Evolutionary conservation across 2,797 vertebrate genomes (phyloP).

Genomic region (Gallirallus australis): DNA sequence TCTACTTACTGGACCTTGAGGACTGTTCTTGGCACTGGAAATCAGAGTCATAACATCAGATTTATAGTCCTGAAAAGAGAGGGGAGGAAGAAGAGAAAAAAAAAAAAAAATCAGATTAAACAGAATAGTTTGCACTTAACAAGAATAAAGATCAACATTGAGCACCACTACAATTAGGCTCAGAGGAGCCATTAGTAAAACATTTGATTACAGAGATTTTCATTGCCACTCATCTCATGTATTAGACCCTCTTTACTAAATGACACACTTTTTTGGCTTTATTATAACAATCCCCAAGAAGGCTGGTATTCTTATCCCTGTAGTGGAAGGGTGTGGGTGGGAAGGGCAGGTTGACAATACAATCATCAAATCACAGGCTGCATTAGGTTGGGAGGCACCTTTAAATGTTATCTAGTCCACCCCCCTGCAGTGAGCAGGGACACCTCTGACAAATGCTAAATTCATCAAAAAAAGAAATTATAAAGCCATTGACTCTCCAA

Average conservation of each 20-base stretch:
- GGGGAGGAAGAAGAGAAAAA: too few species aligned
- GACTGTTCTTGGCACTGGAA: constrained; percentile 27
- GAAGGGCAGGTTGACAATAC: neutral
- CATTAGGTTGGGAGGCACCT: too few species aligned
- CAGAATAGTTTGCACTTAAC: neutral
- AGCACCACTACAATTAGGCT: neutral
- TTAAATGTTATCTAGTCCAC: too few species aligned
- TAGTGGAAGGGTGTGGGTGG: neutral
- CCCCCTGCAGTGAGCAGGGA: too few species aligned
- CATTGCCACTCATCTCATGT: neutral
- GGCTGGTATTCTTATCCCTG: neutral
- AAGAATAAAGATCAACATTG: neutral
- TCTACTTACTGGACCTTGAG: constrained; percentile 71
- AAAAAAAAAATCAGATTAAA: neutral
- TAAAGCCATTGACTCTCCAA: neutral
- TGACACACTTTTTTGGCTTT: neutral
- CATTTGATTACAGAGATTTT: neutral
- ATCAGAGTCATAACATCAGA: constrained; percentile 15
- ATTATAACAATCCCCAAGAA: neutral
- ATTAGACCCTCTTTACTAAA: neutral
- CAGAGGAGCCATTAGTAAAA: neutral
- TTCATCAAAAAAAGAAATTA: too few species aligned
- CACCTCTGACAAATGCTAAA: too few species aligned
- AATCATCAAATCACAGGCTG: too few species aligned
- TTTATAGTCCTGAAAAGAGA: constrained; percentile 44